Conservation (phyloP, 2,797 vertebrate genomes). For the Anguilla obscura region DNA sequence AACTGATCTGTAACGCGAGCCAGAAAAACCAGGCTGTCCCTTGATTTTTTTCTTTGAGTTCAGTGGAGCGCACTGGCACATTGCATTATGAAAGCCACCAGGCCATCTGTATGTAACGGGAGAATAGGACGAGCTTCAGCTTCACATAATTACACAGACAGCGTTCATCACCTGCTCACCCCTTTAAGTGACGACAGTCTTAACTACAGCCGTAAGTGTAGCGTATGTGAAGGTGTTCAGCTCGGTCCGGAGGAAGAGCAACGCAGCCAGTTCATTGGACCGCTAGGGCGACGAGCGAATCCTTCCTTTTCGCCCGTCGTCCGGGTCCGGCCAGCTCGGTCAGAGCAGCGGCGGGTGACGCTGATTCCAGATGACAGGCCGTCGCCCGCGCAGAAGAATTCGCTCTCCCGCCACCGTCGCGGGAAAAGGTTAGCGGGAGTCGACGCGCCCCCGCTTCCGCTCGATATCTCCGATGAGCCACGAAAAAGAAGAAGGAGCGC, state of each 20-base stretch:
- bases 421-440: neutral
- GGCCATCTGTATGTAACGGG: neutral
- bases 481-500: neutral
- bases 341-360: neutral
- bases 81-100: neutral
- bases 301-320: neutral
- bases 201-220: neutral
- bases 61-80: neutral
- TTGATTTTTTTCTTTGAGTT: neutral
- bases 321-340: neutral
- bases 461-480: neutral
- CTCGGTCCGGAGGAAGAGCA: neutral
- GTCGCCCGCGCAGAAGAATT: neutral
- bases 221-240: neutral
- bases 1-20: neutral
- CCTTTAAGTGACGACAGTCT: neutral
- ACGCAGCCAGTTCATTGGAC: neutral
- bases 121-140: neutral
- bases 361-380: neutral
- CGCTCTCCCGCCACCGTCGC: neutral
- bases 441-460: neutral
- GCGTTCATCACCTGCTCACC: neutral
- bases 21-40: neutral
- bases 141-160: neutral
- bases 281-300: neutral